Evolutionary conservation across 2,797 vertebrate genomes (phyloP), one percentile per base, ranked within the genome.

Genomic region (Selene dorsalis): DNA sequence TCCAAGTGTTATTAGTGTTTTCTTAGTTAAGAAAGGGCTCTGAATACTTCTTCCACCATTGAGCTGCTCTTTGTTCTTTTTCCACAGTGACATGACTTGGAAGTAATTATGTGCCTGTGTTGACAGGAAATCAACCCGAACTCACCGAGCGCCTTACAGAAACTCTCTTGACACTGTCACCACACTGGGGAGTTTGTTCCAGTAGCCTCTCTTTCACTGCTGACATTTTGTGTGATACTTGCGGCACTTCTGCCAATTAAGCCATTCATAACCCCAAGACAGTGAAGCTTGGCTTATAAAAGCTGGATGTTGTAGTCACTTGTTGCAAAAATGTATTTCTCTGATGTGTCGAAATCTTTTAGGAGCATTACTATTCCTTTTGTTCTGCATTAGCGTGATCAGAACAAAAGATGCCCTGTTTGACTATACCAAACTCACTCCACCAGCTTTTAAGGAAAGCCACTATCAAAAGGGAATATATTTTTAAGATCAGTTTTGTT

Each of bases 401-500:
- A 68, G 69, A 84, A 73, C 43, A 65, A 62, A 78, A 61, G 22
- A 84, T 74, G 24, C 38, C 26, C 43, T 32, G 64, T 68, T 32
- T 47, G 38, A 82, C 69, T 45, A 8, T 9, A 20, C 4, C 72
- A 52, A 71, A 79, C 9, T 83, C 62, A 13, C 32, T 70, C 39
- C 57, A 8, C 18, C 63, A 47, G 50, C 59, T 76, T 35, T 8
- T 22, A 38, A 64, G 55, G 41, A 63, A 13, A 69, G 64, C 52
- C 28, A 58, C 59, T 78, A 86, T 84, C 62, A 76, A 83, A 80
- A 70, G 65, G 66, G 32, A 71, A 88, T 92, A 63, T 75, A 90
- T 91, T 85, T 92, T 91, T 89, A 79, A 90, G 75, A 80, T 79
- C 47, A 20, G 66, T 80, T 88, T 92, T 83, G 60, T 39, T 90